Percentiles rank a stretch among this genome's conserved stretches.
These are phyloP conservation scores for Brachionus sp. DNA, from an alignment of 1,140 invertebrate species.

Conservation along the genomic window DNA sequence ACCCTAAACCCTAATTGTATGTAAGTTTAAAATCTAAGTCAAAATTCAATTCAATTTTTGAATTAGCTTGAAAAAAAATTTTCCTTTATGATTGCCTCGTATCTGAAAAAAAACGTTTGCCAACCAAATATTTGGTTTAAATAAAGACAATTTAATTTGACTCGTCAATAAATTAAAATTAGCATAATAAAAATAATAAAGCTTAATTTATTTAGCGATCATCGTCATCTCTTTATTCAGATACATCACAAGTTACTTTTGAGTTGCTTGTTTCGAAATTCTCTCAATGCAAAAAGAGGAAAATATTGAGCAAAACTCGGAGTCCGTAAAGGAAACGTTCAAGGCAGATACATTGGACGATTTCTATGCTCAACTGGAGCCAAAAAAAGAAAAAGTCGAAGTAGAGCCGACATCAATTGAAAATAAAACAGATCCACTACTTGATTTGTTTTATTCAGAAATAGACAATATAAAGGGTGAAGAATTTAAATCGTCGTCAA, in stretches of 20 bases:
- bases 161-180: neutral
- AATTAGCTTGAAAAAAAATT: too few species aligned
- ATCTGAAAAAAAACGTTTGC: too few species aligned
- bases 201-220: conserved; percentile 32
- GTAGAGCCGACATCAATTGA: neutral
- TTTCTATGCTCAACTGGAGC: neutral
- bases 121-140: too few species aligned
- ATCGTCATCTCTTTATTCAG: conserved; percentile 19
- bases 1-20: too few species aligned
- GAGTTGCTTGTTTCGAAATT: neutral
- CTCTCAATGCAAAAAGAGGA: neutral
- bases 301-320: neutral
- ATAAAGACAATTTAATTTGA: neutral
- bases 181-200: conserved; percentile 5
- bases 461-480: conserved; percentile 22
- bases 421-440: neutral
- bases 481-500: conserved; percentile 58
- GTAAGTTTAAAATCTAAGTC: too few species aligned
- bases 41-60: too few species aligned
- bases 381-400: neutral
- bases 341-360: neutral
- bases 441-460: neutral
- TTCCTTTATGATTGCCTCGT: too few species aligned
- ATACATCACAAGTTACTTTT: conserved; percentile 24
- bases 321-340: neutral